Evolutionary conservation across 2,113 vertebrate genomes (phyloP).

Genomic region (Phoenicopterus ruber): DNA sequence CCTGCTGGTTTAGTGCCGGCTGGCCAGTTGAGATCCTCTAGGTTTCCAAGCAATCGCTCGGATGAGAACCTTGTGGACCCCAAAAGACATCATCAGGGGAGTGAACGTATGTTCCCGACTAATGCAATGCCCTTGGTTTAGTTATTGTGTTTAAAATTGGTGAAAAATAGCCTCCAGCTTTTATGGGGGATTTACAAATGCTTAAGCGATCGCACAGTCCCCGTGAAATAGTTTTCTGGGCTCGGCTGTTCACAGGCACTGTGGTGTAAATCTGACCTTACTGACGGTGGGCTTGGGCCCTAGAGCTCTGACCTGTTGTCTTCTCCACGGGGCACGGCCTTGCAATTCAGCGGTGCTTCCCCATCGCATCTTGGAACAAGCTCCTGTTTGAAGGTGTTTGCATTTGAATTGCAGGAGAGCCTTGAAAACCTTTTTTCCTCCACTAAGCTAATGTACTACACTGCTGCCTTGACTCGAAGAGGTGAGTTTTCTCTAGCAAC

Average conservation of each 20-base stretch:
- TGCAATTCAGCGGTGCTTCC: background rate
- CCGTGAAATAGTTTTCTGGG: background rate
- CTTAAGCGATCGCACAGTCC: accelerated
- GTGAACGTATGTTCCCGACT: background rate
- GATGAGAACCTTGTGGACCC: background rate
- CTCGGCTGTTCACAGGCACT: background rate
- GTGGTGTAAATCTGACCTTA: background rate
- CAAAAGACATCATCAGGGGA: background rate
- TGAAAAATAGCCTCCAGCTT: background rate
- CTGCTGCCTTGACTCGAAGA: background rate
- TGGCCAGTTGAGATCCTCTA: background rate
- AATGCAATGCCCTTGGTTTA: background rate
- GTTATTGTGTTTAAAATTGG: background rate
- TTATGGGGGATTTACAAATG: background rate
- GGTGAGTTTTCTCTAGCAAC: background rate
- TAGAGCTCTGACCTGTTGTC: accelerated
- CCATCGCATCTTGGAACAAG: accelerated
- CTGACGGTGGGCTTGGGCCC: background rate
- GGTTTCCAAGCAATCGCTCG: background rate
- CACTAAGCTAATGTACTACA: accelerated
- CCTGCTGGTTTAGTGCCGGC: background rate
- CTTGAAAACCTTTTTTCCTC: background rate
- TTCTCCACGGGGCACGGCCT: background rate
- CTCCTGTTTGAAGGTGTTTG: background rate
- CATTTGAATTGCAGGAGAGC: background rate